Evolutionary conservation across 2,888 invertebrate species (phyloP).

Genomic region (Cactoblastis cactorum): DNA sequence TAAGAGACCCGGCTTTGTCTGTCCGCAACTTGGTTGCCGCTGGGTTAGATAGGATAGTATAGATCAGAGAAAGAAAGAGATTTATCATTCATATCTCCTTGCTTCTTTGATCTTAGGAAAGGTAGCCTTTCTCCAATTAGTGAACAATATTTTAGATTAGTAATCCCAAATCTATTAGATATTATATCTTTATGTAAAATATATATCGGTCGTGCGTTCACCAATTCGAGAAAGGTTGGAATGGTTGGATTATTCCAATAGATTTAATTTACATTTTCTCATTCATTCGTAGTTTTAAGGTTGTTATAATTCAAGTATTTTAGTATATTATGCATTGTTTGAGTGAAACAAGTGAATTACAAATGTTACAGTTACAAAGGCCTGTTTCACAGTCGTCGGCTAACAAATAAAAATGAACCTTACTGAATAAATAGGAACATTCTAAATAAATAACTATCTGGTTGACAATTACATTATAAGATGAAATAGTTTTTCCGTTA

Average conservation of each 20-base stretch:
- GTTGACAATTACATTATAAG: not conserved
- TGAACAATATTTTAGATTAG: not conserved
- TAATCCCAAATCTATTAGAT: not conserved
- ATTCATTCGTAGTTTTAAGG: not conserved
- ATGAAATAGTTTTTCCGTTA: not conserved
- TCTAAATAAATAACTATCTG: conserved; percentile 8
- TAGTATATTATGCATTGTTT: not conserved
- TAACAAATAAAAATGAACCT: not conserved
- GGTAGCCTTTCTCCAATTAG: not conserved
- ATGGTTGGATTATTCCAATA: not conserved
- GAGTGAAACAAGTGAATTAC: not conserved
- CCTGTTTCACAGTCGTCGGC: conserved; percentile 20
- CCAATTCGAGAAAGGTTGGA: not conserved
- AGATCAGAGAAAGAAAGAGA: not conserved
- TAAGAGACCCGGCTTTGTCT: conserved; percentile 10
- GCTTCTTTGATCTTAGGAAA: not conserved
- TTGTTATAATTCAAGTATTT: no score
- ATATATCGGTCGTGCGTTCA: not conserved
- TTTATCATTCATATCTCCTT: not conserved
- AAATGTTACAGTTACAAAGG: not conserved
- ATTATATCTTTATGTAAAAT: not conserved
- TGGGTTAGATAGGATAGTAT: conserved; percentile 21
- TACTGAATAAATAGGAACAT: not conserved
- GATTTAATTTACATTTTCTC: not conserved
- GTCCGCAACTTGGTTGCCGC: conserved; percentile 12